Evolutionary conservation across 1,140 invertebrate genomes (phyloP), one percentile per base, ranked within the genome.

Genomic region (Thaumatotibia leucotreta): DNA sequence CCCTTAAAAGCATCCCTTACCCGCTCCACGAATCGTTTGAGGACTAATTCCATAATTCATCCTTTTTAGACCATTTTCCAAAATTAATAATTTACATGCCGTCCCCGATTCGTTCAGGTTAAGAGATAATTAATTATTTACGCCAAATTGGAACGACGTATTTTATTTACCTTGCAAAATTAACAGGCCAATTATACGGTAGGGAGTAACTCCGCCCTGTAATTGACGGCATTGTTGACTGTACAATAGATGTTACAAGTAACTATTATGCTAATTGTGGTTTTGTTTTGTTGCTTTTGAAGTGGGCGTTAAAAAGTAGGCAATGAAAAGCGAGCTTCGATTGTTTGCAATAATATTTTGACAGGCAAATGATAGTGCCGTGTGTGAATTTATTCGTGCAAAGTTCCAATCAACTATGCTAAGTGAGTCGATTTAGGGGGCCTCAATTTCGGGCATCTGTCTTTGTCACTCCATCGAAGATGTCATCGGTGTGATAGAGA

Each of bases 261-360:
- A 83, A 78, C 82, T 77, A 81, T 86, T 88, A 89, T 86, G 87
- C 87, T 89, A 89, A 89, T 89, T 89, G 87, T 88, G 87, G 87
- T 89, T 89, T 86, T 86, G 82, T 87, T 88, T 89, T 88, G 84
- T 89, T 88, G 75, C 74, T 74, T 69, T 24, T 75, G 82, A 77
- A 78, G 63, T 83, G 71, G 87, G 87, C 67, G 83, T 80, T 14
- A 33, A 61, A 73, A 58, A 77, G 32, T 67, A 73, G 54, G 66
- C 58, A 58, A 66, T 71, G 72, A 81, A n/a, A 83, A 82, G 58
- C 50, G 73, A 76, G 70, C 70, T 62, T 76, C 72, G 75, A 89
- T 88, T 88, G 86, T 89, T 89, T 89, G 86, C 73, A 77, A 89
- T 88, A 89, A 89, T 89, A 87, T 88, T 90, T 84, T 88, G 87